Evolutionary conservation across 2,888 invertebrate species (phyloP).

Genomic region (Caenorhabditis sp.): DNA sequence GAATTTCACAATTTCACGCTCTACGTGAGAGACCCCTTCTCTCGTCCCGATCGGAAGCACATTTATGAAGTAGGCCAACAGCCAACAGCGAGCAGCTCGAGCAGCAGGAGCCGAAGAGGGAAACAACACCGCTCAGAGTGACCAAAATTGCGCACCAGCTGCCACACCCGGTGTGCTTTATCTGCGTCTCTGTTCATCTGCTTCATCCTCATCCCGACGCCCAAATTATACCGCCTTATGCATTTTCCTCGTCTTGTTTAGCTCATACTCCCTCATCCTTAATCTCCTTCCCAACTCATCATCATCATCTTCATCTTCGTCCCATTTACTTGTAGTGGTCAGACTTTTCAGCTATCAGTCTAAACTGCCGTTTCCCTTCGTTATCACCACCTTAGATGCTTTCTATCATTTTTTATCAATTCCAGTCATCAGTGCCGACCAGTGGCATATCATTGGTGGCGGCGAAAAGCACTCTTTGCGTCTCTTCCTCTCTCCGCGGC

Average conservation of each 20-base stretch:
- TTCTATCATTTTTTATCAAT: conserved; percentile 26
- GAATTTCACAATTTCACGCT: conserved; percentile 46
- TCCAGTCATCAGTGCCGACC: conserved; percentile 17
- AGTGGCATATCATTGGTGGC: conserved; percentile 2
- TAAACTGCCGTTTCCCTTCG: not conserved
- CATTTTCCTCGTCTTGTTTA: conserved; percentile 34
- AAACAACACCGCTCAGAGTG: conserved; percentile 30
- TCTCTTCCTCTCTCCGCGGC: not conserved
- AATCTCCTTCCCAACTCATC: conserved; percentile 3
- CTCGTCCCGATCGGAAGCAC: conserved; percentile 15
- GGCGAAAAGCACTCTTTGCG: conserved; percentile 4
- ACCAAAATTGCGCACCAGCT: conserved; percentile 49
- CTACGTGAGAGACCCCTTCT: conserved; percentile 7
- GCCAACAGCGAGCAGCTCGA: too few relatives aligned
- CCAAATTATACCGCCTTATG: conserved; percentile 42
- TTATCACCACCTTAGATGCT: conserved; percentile 17
- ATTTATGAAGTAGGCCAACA: too few relatives aligned
- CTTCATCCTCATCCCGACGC: conserved; percentile 5
- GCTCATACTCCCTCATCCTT: conserved; percentile 42
- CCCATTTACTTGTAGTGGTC: not conserved
- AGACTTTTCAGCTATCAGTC: not conserved
- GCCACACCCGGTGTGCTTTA: conserved; percentile 33
- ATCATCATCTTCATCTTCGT: not conserved
- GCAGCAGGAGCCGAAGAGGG: conserved; percentile 6
- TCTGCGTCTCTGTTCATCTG: conserved; percentile 28